Conservation (phyloP, 2,888 invertebrate species). For the Meghimatium bilineatum region DNA sequence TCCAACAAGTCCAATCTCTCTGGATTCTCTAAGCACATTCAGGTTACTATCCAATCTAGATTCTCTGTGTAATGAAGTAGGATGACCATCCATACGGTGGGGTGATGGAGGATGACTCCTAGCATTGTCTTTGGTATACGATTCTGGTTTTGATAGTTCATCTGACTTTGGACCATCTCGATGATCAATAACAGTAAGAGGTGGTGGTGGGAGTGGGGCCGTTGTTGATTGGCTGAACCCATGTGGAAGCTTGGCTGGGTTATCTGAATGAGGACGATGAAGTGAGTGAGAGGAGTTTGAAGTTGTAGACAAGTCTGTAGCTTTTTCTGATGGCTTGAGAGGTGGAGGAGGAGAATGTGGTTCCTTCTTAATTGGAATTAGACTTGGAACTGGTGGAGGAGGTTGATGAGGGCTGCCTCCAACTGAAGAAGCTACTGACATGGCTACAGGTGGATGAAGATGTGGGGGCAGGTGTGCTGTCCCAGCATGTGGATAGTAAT, state of each 20-base stretch:
- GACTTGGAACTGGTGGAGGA: conserved; percentile 53
- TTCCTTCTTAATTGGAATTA: conserved; percentile 59
- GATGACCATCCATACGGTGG: conserved; percentile 30
- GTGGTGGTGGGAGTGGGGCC: conserved; percentile 62
- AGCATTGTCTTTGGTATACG: conserved; percentile 33
- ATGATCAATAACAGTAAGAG: conserved; percentile 56
- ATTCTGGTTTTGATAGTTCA: conserved; percentile 36
- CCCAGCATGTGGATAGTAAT: conserved; percentile 46
- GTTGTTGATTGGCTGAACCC: conserved; percentile 56
- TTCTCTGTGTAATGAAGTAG: conserved; percentile 30
- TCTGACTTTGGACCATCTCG: conserved; percentile 45
- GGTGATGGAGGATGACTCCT: conserved; percentile 35
- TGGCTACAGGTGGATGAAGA: conserved; percentile 49
- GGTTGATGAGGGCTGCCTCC: conserved; percentile 38
- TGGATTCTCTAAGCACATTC: conserved; percentile 41
- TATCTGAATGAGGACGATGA: conserved; percentile 46
- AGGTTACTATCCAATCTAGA: conserved; percentile 45
- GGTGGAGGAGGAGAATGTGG: conserved; percentile 49
- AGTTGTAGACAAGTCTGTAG: conserved; percentile 32
- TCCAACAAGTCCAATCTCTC: conserved; percentile 37
- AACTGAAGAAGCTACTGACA: conserved; percentile 47
- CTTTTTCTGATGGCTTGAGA: conserved; percentile 43
- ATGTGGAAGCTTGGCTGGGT: conserved; percentile 43
- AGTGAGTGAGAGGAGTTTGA: conserved; percentile 25
- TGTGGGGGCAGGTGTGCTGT: conserved; percentile 50